Evolutionary conservation across 2,888 invertebrate species (phyloP).

Genomic region (Emmelina monodactyla): DNA sequence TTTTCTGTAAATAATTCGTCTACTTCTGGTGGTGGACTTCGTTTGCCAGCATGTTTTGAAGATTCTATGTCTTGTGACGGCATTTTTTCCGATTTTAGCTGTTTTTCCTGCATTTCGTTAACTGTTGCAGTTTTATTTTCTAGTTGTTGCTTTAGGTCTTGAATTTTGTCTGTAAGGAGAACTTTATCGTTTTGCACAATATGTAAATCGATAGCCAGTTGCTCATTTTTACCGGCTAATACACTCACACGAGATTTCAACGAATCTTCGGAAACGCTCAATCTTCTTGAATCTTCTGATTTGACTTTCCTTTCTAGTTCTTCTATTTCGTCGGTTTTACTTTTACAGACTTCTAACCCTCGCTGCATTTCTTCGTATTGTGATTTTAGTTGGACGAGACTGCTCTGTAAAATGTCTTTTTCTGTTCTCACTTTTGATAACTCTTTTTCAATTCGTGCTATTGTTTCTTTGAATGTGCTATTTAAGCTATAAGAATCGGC

Average conservation of each 20-base stretch:
- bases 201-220: conserved; percentile 57
- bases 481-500: conserved; percentile 69
- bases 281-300: conserved; percentile 43
- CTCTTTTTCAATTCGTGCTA: conserved; percentile 63
- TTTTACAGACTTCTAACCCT: conserved; percentile 46
- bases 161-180: conserved; percentile 44
- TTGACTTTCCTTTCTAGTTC: conserved; percentile 55
- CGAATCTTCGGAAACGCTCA: conserved; percentile 35
- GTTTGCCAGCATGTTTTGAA: too few relatives aligned
- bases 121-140: neutral
- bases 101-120: conserved; percentile 24
- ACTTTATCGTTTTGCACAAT: conserved; percentile 62
- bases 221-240: conserved; percentile 59
- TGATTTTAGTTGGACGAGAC: conserved; percentile 56
- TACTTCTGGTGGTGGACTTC: conserved; percentile 33
- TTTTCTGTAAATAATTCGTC: conserved; percentile 29
- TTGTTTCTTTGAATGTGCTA: conserved; percentile 67
- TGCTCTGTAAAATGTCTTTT: conserved; percentile 54
- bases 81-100: too few relatives aligned
- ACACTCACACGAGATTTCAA: too few relatives aligned
- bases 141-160: conserved; percentile 26
- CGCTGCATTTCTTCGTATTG: conserved; percentile 61
- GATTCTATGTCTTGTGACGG: too few relatives aligned
- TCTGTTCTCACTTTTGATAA: conserved; percentile 47
- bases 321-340: conserved; percentile 50